These are phyloP conservation scores for Drosophila kanekoi DNA, from an alignment of 2,888 invertebrate species.

Conservation along the genomic window DNA sequence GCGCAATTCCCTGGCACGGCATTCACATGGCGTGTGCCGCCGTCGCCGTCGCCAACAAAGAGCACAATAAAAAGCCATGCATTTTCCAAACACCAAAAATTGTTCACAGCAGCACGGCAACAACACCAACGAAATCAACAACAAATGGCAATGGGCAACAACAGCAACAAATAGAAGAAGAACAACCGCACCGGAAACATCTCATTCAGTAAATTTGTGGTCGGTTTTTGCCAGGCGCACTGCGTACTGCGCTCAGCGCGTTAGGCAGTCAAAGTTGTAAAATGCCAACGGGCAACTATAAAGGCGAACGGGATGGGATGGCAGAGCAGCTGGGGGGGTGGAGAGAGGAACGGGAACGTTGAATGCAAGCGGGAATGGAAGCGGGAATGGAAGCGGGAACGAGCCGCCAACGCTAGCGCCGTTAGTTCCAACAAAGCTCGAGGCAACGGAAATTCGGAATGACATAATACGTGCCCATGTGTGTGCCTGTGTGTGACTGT, in stretches of 20 bases:
- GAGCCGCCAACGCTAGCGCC: constrained; percentile 54
- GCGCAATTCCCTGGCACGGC: constrained; percentile 21
- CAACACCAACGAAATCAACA: constrained; percentile 31
- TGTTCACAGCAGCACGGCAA: constrained; percentile 60
- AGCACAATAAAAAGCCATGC: constrained; percentile 80
- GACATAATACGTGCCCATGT: constrained; percentile 78
- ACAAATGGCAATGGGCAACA: constrained; percentile 22
- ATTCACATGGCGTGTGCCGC: constrained; percentile 61
- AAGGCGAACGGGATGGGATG: constrained; percentile 10
- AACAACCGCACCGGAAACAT: constrained; percentile 82
- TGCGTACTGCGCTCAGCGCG: constrained; percentile 42
- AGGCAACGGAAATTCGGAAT: constrained; percentile 80
- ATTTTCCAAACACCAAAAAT: constrained; percentile 81
- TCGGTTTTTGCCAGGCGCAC: constrained; percentile 68
- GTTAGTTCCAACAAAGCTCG: constrained; percentile 76
- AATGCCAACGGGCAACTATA: constrained; percentile 66
- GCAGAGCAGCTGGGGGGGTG: constrained; percentile 8
- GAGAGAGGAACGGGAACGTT: constrained; percentile 11
- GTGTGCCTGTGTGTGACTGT: constrained; percentile 35
- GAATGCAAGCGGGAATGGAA: too few relatives aligned
- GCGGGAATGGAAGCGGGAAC: constrained; percentile 20
- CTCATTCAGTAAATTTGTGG: constrained; percentile 83
- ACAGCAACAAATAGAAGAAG: constrained; percentile 43
- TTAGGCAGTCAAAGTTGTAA: constrained; percentile 80
- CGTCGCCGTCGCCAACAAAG: constrained; percentile 65